Evolutionary conservation across 2,797 vertebrate genomes (phyloP).

Genomic region (Aeoliscus strigatus): DNA sequence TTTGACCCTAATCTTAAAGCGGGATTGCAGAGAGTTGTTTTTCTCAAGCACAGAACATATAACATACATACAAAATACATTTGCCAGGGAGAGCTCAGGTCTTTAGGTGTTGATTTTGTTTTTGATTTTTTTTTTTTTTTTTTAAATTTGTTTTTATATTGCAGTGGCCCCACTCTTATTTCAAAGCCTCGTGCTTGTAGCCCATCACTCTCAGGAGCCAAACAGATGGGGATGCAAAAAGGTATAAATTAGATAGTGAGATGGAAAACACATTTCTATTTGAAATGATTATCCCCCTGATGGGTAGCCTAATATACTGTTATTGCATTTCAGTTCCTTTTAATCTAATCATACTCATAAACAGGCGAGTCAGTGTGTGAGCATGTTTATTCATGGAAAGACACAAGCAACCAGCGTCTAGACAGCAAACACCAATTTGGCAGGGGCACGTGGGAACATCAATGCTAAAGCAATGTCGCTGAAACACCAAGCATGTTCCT

Average conservation of each 20-base stretch:
- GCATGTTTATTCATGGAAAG: constrained; percentile 66
- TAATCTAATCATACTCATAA: constrained; percentile 79
- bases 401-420: constrained; percentile 72
- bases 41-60: too few species aligned
- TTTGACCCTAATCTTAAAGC: constrained; percentile 80
- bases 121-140: constrained; percentile 38
- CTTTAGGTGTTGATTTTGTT: constrained; percentile 31
- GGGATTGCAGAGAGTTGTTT: constrained; percentile 57
- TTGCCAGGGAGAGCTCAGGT: constrained; percentile 27
- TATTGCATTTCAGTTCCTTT: constrained; percentile 78
- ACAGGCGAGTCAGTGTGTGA: constrained; percentile 52
- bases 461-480: constrained; percentile 77
- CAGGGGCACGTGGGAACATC: constrained; percentile 62
- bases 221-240: constrained; percentile 61
- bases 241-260: constrained; percentile 66
- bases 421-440: constrained; percentile 73
- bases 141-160: constrained; percentile 61
- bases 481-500: constrained; percentile 65
- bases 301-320: constrained; percentile 71
- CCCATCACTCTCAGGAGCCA: constrained; percentile 48
- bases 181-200: constrained; percentile 48
- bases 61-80: constrained; percentile 52
- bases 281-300: constrained; percentile 72
- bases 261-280: constrained; percentile 72
- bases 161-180: constrained; percentile 45